Conservation (phyloP, 2,113 vertebrate genomes). For the Microtus richardsoni region DNA sequence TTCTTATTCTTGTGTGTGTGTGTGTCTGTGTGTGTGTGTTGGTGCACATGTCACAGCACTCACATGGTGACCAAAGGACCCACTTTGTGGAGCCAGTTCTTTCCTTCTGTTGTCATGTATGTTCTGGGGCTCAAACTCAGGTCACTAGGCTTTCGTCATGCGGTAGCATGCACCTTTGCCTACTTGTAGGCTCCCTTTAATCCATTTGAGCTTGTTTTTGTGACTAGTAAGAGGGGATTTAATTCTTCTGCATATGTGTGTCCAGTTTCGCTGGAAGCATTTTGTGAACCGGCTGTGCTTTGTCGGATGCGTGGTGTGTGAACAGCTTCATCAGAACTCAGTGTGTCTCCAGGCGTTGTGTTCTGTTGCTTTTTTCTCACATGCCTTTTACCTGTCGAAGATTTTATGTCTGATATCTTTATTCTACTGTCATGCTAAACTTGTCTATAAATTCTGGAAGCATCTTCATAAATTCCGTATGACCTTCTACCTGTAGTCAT, state of each 20-base stretch:
- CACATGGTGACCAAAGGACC: too few relatives aligned
- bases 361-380: neutral
- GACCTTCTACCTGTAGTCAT: neutral
- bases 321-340: neutral
- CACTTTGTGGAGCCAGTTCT: neutral
- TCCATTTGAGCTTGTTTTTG: neutral
- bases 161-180: neutral
- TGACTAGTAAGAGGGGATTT: neutral
- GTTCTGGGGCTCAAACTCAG: neutral
- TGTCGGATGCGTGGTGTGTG: neutral
- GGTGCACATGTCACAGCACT: neutral
- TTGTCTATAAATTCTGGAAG: neutral
- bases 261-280: neutral
- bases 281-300: neutral
- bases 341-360: neutral
- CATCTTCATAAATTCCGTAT: neutral
- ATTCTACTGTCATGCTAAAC: neutral
- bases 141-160: too few relatives aligned
- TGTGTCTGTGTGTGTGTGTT: neutral
- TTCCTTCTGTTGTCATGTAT: neutral
- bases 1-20: neutral
- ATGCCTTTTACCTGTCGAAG: neutral
- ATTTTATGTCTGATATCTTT: neutral
- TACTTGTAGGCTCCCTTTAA: neutral
- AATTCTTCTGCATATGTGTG: neutral